A percentile compares a stretch with the other conserved stretches of the same genome.
These are phyloP conservation scores for Phaenicophaeus curvirostris DNA, from an alignment of 2,797 vertebrate genomes.

Conservation along the genomic window DNA sequence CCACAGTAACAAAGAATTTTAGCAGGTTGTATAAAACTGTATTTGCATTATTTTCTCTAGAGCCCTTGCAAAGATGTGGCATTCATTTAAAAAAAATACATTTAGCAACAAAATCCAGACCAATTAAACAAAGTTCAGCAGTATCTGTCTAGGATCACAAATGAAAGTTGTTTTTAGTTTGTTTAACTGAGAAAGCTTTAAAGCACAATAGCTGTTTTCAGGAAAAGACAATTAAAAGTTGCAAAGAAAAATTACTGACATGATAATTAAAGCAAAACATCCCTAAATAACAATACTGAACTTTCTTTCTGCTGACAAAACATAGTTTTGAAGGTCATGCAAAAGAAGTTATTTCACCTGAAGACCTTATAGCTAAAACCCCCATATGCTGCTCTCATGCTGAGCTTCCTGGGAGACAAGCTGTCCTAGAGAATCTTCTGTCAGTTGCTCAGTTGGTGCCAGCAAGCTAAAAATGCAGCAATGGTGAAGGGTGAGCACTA, in stretches of 20 bases:
- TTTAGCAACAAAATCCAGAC: slow-evolving; percentile 18
- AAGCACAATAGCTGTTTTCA: background rate
- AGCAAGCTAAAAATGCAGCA: background rate
- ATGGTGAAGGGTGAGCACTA: rapidly evolving
- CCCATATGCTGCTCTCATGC: background rate
- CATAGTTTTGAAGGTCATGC: slow-evolving; percentile 52
- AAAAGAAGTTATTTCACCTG: slow-evolving; percentile 63
- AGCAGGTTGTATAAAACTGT: background rate
- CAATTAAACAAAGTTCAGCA: background rate
- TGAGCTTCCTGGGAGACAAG: background rate
- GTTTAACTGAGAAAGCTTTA: background rate
- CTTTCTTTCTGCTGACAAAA: slow-evolving; percentile 49
- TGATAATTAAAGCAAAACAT: background rate
- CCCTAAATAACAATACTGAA: slow-evolving; percentile 37
- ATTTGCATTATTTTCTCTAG: background rate
- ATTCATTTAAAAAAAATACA: background rate
- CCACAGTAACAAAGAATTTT: background rate
- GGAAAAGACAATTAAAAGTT: background rate
- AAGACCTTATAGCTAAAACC: slow-evolving; percentile 48
- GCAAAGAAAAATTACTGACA: background rate
- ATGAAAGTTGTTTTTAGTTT: background rate
- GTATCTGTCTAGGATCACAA: background rate
- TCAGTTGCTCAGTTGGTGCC: background rate
- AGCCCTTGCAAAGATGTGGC: background rate
- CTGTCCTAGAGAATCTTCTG: background rate